Evolutionary conservation across 2,113 vertebrate genomes (phyloP), one percentile per base, ranked within the genome.

Genomic region (Fulmarus glacialis): DNA sequence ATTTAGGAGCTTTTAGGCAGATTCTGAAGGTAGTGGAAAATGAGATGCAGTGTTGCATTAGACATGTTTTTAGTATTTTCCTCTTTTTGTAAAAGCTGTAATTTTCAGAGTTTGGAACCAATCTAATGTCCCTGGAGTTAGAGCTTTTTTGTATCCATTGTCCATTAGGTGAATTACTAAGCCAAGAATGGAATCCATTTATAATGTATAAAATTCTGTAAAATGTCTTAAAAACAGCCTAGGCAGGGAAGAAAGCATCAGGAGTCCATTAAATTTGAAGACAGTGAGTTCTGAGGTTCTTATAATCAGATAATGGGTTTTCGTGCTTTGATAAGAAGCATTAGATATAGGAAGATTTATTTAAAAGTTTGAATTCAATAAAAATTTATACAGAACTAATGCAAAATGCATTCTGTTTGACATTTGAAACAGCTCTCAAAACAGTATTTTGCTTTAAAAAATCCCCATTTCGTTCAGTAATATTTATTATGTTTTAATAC

Each of bases 131-230:
- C 98, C 98, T 97, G 93, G 98, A 98, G 98, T 97, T 98, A 96
- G 79, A 98, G 97, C 92, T 97, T 98, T 98, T 98, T 98, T 98
- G 97, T 98, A 98, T 98, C 97, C 98, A 89, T 98, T 98, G 98
- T 98, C 98, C 98, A 98, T 99, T 98, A 99, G 97, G 90, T 98
- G 98, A 98, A 98, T 98, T 98, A 98, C 97, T 98, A 98, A 98
- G 95, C 98, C 97, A 98, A 98, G 98, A 98, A 98, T 98, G 98
- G 97, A 98, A 98, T 98, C 94, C 96, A 98, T 98, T 98, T 98
- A 98, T 98, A 98, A 98, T 95, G 96, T 97, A 98, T 98, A 98
- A 98, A 98, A 98, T 98, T 98, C 90, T 93, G 93, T 96, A 98
- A 98, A 98, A 98, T 98, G 92, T 96, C 97, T 98, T 97, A 95